phyloP scores from a whole-genome alignment of 1,140 invertebrate genomes.

The Delia radicum region DNA sequence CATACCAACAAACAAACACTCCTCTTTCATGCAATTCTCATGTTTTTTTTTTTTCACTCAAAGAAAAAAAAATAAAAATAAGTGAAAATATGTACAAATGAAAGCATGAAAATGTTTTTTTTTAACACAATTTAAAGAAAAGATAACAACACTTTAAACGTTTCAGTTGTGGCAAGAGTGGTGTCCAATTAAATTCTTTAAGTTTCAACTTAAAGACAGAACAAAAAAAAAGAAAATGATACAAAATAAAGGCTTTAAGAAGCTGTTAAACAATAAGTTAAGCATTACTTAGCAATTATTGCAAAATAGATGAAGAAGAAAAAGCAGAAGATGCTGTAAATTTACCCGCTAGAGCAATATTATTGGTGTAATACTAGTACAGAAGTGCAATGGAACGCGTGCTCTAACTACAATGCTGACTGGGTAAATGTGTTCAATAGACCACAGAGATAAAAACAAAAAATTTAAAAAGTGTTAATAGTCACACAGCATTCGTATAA shows the following conservation, averaged over 20 bases:
- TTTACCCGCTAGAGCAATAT: background rate
- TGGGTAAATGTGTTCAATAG: background rate
- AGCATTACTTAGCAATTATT: slow-evolving; percentile 2
- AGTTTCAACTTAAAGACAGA: background rate
- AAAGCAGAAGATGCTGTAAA: background rate
- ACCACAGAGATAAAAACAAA: background rate
- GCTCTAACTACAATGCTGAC: background rate
- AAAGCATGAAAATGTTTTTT: background rate
- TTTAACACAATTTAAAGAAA: background rate
- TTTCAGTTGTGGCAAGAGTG: background rate
- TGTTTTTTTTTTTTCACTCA: background rate
- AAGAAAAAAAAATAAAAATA: background rate
- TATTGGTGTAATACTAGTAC: background rate
- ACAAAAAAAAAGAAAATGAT: background rate
- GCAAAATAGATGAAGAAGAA: background rate
- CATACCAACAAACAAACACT: no score
- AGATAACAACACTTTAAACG: slow-evolving; percentile 4
- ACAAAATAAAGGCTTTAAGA: background rate
- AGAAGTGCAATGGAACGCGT: background rate
- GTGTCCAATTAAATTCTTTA: background rate
- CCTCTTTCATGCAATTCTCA: background rate
- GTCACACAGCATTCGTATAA: slow-evolving; percentile 1
- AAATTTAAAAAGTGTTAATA: background rate
- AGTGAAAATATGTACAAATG: background rate
- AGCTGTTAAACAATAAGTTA: slow-evolving; percentile 1